phyloP scores from a whole-genome alignment of 2,113 vertebrate genomes.

The Fulica atra region DNA sequence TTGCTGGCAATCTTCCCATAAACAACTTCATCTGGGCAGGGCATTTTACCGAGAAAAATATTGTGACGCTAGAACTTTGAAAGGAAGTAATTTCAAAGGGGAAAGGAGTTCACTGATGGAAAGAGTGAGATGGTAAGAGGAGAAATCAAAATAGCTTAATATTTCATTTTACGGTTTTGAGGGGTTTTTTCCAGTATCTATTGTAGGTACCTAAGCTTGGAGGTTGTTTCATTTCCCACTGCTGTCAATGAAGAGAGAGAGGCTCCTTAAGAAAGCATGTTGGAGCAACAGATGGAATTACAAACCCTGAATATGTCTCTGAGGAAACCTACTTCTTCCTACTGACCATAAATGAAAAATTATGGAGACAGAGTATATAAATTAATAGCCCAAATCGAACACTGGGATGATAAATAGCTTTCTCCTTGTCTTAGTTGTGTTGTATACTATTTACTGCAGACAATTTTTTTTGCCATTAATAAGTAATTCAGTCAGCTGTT shows the following conservation, averaged over 20 bases:
- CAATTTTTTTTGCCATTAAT: background rate
- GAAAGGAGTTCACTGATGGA: background rate
- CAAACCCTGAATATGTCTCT: background rate
- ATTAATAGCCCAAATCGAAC: background rate
- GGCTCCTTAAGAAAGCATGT: fast-evolving
- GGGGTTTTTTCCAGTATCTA: background rate
- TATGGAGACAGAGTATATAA: background rate
- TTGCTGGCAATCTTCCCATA: background rate
- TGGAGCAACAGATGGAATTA: background rate
- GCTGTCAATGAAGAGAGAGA: background rate
- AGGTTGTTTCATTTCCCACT: background rate
- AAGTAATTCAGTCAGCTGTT: background rate
- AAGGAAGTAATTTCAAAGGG: background rate
- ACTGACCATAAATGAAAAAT: background rate
- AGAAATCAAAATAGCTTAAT: background rate
- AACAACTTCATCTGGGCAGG: background rate
- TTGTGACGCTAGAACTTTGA: background rate
- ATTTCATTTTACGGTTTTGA: background rate
- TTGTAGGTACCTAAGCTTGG: background rate
- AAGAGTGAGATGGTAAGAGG: background rate
- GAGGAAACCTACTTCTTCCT: background rate
- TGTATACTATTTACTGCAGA: background rate
- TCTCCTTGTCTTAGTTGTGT: background rate
- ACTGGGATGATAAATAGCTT: background rate
- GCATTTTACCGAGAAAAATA: background rate